Evolutionary conservation across 2,797 vertebrate genomes (phyloP).

Genomic region (Syngnathus acus): DNA sequence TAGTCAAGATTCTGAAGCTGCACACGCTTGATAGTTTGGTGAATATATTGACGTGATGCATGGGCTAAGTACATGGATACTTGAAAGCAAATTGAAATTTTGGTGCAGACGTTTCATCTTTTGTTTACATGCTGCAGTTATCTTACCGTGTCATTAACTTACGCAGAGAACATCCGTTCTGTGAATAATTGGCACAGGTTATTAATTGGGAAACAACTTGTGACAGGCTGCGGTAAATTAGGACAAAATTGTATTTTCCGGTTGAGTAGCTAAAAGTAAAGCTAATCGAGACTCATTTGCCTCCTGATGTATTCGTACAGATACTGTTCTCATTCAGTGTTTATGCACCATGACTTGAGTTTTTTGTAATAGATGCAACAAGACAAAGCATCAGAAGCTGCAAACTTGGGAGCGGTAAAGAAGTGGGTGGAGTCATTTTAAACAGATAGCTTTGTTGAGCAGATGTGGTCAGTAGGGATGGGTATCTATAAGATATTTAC

Average conservation of each 20-base stretch:
- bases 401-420: too few relatives aligned
- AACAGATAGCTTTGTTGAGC: neutral
- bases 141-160: neutral
- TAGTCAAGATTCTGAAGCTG: neutral
- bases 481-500: too few relatives aligned
- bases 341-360: constrained; percentile 1
- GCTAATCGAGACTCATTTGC: constrained; percentile 6
- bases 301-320: constrained; percentile 5
- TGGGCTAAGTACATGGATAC: neutral
- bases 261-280: constrained; percentile 8
- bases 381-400: neutral
- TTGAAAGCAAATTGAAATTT: neutral
- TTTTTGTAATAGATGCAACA: neutral
- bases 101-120: neutral
- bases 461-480: neutral
- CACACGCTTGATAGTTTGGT: neutral
- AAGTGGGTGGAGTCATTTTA: neutral
- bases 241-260: constrained; percentile 3
- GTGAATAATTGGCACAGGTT: constrained; percentile 3
- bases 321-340: neutral
- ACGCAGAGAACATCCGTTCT: neutral
- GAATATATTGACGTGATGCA: neutral
- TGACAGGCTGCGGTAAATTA: constrained; percentile 8
- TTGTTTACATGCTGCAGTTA: neutral
- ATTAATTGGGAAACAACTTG: constrained; percentile 1